Percentiles rank a stretch among this genome's conserved stretches.
These are phyloP conservation scores for Eonycteris spelaea DNA, from an alignment of 2,113 vertebrate species.

Conservation along the genomic window DNA sequence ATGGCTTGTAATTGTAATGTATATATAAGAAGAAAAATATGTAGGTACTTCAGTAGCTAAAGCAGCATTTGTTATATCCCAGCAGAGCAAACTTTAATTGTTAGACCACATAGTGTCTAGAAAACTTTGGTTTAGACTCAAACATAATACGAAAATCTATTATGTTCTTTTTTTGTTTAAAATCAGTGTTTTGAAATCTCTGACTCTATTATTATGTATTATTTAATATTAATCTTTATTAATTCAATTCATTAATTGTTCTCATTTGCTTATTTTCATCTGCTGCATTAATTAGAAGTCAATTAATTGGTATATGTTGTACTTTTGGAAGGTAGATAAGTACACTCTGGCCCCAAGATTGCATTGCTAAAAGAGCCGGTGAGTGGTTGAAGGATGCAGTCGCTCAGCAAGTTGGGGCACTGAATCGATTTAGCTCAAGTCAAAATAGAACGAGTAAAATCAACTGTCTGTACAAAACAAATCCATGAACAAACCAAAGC, in stretches of 20 bases:
- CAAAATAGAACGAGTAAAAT: background rate
- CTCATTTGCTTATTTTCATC: background rate
- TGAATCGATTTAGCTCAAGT: background rate
- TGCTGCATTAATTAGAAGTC: background rate
- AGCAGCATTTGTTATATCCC: constrained; percentile 41
- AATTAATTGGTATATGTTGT: background rate
- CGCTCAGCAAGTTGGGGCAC: background rate
- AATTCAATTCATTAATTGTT: background rate
- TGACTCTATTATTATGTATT: background rate
- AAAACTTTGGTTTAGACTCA: constrained; percentile 62
- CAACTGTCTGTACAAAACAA: background rate
- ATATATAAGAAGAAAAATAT: constrained; percentile 69
- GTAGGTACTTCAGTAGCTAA: constrained; percentile 41
- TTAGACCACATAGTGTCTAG: constrained; percentile 56
- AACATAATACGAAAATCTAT: constrained; percentile 42
- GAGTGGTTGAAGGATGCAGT: rapidly evolving
- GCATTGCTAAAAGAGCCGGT: background rate
- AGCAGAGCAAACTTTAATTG: constrained; percentile 60
- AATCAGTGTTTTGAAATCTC: background rate
- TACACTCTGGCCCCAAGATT: background rate
- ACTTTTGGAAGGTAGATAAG: background rate
- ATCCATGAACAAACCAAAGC: background rate
- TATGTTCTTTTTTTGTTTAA: constrained; percentile 15
- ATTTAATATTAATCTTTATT: background rate
- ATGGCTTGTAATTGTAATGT: constrained; percentile 72